phyloP scores from a whole-genome alignment of 2,888 invertebrate genomes.

The Eupeodes latifasciatus region DNA sequence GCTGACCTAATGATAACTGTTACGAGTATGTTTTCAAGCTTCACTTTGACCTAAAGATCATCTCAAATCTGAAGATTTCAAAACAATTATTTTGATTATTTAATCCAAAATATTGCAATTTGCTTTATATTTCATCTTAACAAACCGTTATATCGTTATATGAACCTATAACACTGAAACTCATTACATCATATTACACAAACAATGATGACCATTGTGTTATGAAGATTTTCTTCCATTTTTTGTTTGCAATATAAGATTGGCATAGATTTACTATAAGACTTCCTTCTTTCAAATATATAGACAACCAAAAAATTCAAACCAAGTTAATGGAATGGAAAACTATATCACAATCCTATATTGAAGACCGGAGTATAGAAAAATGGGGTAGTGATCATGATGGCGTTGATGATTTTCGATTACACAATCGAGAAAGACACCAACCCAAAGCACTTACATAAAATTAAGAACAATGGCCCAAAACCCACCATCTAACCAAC shows the following conservation, averaged over 20 bases:
- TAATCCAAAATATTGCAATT: not conserved
- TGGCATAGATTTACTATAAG: conserved; percentile 32
- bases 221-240: conserved; percentile 2
- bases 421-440: conserved; percentile 55
- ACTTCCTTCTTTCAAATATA: conserved; percentile 21
- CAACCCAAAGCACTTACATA: conserved; percentile 21
- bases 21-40: no score
- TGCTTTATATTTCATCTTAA: not conserved
- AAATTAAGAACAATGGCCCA: conserved; percentile 46
- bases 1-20: no score
- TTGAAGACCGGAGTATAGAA: not conserved
- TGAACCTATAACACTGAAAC: not conserved
- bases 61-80: not conserved
- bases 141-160: not conserved
- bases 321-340: conserved; percentile 47
- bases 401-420: conserved; percentile 43
- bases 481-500: no score
- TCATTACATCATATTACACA: conserved; percentile 19
- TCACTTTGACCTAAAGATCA: no score
- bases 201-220: conserved; percentile 11
- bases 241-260: not conserved
- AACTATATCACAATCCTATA: conserved; percentile 26
- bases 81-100: conserved; percentile 14
- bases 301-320: conserved; percentile 16
- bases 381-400: not conserved